phyloP scores from a whole-genome alignment of 1,140 invertebrate species.

The Drosophila erecta region DNA sequence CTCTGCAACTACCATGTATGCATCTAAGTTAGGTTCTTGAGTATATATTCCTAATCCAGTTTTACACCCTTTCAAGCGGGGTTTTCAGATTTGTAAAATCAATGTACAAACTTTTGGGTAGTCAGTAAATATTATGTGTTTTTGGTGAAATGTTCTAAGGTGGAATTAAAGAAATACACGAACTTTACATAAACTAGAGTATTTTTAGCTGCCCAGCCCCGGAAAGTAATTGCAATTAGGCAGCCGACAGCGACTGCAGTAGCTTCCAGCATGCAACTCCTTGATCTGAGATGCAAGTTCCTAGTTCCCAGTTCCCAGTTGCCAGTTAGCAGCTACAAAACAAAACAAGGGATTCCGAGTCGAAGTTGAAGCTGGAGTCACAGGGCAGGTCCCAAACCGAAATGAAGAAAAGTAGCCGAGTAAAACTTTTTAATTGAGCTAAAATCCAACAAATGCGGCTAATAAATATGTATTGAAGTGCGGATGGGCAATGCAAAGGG shows the following conservation, averaged over 20 bases:
- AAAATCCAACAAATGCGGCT: conserved; percentile 28
- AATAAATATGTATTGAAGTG: conserved; percentile 71
- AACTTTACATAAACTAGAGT: not conserved
- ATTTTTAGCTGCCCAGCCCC: conserved; percentile 1
- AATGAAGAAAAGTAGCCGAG: conserved; percentile 80
- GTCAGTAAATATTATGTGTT: not conserved
- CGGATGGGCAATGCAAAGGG: conserved; percentile 21
- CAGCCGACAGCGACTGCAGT: conserved; percentile 21
- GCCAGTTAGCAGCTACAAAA: conserved; percentile 3
- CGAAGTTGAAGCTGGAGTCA: conserved; percentile 52
- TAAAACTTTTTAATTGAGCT: conserved; percentile 82
- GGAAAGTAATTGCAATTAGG: conserved; percentile 77
- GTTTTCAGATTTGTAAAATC: too few species aligned
- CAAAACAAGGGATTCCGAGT: conserved; percentile 46
- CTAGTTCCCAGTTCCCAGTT: not conserved
- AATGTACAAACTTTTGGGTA: not conserved
- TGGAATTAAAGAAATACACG: not conserved
- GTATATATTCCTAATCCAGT: conserved; percentile 40
- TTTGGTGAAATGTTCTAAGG: not conserved
- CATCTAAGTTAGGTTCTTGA: conserved; percentile 34
- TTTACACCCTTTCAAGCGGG: not conserved
- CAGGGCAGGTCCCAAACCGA: conserved; percentile 61
- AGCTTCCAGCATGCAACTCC: conserved; percentile 4
- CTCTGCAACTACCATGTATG: conserved; percentile 8
- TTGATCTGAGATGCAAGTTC: not conserved